Conservation (phyloP, 2,888 invertebrate genomes). For the Sarcophaga carnaria region DNA sequence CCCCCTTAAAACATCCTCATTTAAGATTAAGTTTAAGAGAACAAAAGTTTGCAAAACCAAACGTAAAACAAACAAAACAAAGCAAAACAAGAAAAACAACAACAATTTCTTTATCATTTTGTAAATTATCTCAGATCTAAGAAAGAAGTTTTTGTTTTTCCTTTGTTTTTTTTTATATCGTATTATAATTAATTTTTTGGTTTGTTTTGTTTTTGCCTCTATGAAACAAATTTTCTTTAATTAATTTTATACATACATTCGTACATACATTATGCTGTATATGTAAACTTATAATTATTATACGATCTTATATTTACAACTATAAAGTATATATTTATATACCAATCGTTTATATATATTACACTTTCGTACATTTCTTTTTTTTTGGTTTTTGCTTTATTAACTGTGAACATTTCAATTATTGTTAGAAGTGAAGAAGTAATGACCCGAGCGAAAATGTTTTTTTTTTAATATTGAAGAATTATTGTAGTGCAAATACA, state of each 20-base stretch:
- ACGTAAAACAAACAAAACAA: constrained; percentile 38
- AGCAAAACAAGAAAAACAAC: constrained; percentile 11
- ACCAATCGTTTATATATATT: too few relatives aligned
- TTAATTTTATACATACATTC: background rate
- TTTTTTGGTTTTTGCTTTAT: too few relatives aligned
- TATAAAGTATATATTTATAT: too few relatives aligned
- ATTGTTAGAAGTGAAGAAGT: too few relatives aligned
- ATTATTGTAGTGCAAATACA: too few relatives aligned
- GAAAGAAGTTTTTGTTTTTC: background rate
- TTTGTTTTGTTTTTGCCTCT: constrained; percentile 24
- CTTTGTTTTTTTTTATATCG: too few relatives aligned
- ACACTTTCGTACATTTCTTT: too few relatives aligned
- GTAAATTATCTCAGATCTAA: constrained; percentile 51
- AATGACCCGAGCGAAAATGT: too few relatives aligned
- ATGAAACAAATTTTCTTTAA: constrained; percentile 40
- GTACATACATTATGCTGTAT: background rate
- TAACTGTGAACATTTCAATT: too few relatives aligned
- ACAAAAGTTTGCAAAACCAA: constrained; percentile 42
- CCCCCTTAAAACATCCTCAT: background rate
- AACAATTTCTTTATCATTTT: constrained; percentile 45
- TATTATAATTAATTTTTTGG: background rate
- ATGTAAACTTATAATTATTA: too few relatives aligned
- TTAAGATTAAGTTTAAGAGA: constrained; percentile 63
- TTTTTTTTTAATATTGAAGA: too few relatives aligned
- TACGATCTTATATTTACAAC: too few relatives aligned